These are phyloP conservation scores for Vanessa atalanta DNA, from an alignment of 1,140 invertebrate genomes.

Conservation along the genomic window DNA sequence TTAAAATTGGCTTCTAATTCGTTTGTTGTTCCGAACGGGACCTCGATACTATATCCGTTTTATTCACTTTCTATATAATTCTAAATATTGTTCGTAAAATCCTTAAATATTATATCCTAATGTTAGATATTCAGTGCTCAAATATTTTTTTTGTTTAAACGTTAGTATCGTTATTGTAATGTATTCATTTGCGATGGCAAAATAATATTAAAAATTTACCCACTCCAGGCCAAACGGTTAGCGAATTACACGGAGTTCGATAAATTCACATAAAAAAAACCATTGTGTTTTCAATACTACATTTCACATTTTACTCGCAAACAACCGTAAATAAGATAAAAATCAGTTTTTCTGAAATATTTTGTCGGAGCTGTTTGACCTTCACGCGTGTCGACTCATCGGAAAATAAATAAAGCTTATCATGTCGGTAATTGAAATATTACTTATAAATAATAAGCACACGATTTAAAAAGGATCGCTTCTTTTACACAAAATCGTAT, in stretches of 20 bases:
- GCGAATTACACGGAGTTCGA: constrained; percentile 38
- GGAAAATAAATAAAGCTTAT: background rate
- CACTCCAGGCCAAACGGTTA: constrained; percentile 40
- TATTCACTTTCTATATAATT: constrained; percentile 45
- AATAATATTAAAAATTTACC: constrained; percentile 29
- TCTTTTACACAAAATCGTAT: background rate
- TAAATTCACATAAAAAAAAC: constrained; percentile 26
- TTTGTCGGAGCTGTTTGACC: background rate
- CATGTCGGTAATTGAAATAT: background rate
- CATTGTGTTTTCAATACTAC: constrained; percentile 32
- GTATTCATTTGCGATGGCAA: constrained; percentile 38
- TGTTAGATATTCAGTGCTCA: constrained; percentile 57
- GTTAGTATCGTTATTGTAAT: constrained; percentile 40
- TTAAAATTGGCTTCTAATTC: constrained; percentile 50
- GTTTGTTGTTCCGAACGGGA: constrained; percentile 31
- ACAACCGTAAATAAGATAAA: background rate
- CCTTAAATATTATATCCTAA: constrained; percentile 44
- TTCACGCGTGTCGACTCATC: background rate
- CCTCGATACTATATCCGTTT: constrained; percentile 36
- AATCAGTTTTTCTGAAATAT: background rate
- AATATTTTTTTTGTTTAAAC: constrained; percentile 48
- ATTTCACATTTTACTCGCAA: background rate
- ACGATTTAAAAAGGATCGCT: background rate
- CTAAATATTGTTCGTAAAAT: constrained; percentile 46
- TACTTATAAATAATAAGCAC: background rate